These are phyloP conservation scores for Rhagoletis zephyria DNA, from an alignment of 1,140 invertebrate genomes.

Conservation along the genomic window DNA sequence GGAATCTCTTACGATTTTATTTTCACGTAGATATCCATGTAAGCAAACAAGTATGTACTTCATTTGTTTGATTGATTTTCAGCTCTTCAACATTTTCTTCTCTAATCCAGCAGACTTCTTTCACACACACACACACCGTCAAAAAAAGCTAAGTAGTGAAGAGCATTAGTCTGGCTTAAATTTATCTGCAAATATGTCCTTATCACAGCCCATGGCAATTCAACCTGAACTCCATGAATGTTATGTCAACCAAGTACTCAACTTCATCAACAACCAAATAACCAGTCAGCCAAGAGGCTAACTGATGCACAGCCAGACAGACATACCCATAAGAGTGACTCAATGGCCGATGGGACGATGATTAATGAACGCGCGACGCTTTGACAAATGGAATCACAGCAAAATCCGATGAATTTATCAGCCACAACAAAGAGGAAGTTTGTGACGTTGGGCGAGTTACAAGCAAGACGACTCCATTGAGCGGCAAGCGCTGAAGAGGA, in stretches of 20 bases:
- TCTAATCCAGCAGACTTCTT: background rate
- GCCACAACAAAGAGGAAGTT: conserved; percentile 17
- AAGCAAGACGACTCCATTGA: background rate
- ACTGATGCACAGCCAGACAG: background rate
- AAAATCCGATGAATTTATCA: conserved; percentile 53
- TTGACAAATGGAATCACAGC: conserved; percentile 55
- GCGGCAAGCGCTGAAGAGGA: background rate
- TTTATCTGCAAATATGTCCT: conserved; percentile 38
- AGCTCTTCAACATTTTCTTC: background rate
- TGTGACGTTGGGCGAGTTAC: conserved; percentile 26
- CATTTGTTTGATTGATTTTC: too few species aligned
- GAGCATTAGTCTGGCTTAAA: conserved; percentile 42
- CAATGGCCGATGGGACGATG: conserved; percentile 43
- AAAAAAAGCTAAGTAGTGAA: background rate
- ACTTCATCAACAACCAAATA: conserved; percentile 51
- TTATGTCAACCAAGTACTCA: conserved; percentile 35
- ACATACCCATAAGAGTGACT: conserved; percentile 22
- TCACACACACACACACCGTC: background rate
- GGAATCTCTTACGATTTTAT: too few species aligned
- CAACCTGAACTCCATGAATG: conserved; percentile 26
- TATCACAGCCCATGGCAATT: conserved; percentile 3
- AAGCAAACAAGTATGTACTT: too few species aligned
- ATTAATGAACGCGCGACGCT: conserved; percentile 54
- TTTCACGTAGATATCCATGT: too few species aligned
- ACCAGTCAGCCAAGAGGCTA: background rate